A percentile compares a stretch with the other conserved stretches of the same genome.
These are phyloP conservation scores for Furnarius figulus DNA, from an alignment of 2,113 vertebrate species.

Conservation along the genomic window DNA sequence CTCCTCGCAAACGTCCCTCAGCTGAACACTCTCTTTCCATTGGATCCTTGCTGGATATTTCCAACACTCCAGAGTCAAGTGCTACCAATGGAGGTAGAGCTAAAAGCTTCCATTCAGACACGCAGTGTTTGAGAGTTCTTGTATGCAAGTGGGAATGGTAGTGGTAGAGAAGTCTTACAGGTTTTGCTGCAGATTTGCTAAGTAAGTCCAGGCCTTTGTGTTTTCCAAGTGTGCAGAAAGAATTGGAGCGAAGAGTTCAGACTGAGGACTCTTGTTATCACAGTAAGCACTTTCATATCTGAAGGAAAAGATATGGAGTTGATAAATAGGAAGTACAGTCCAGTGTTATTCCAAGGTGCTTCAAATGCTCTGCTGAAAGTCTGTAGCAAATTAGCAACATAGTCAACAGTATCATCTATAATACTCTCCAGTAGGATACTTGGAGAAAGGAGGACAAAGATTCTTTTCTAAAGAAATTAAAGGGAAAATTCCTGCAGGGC, in stretches of 20 bases:
- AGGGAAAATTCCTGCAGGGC: neutral
- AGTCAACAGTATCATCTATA: neutral
- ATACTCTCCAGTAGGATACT: neutral
- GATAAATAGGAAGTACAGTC: neutral
- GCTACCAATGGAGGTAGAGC: slow-evolving; percentile 81
- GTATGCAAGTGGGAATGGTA: too few relatives aligned
- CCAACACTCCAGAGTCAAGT: slow-evolving; percentile 92
- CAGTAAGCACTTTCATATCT: neutral
- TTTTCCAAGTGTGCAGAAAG: slow-evolving; percentile 9
- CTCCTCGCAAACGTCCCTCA: slow-evolving; percentile 90
- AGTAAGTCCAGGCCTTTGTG: neutral
- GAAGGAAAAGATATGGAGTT: neutral
- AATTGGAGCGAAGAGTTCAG: slow-evolving; percentile 38
- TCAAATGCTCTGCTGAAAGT: neutral
- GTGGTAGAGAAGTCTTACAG: neutral
- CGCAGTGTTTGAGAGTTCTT: neutral
- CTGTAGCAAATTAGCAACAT: neutral
- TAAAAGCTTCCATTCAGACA: neutral
- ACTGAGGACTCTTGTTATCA: neutral
- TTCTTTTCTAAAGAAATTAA: neutral
- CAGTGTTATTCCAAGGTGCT: neutral
- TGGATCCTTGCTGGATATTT: slow-evolving; percentile 93
- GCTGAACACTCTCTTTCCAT: slow-evolving; percentile 93
- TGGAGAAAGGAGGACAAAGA: neutral
- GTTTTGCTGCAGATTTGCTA: neutral